Evolutionary conservation across 2,888 invertebrate species (phyloP).

Genomic region (Oscheius sp.): DNA sequence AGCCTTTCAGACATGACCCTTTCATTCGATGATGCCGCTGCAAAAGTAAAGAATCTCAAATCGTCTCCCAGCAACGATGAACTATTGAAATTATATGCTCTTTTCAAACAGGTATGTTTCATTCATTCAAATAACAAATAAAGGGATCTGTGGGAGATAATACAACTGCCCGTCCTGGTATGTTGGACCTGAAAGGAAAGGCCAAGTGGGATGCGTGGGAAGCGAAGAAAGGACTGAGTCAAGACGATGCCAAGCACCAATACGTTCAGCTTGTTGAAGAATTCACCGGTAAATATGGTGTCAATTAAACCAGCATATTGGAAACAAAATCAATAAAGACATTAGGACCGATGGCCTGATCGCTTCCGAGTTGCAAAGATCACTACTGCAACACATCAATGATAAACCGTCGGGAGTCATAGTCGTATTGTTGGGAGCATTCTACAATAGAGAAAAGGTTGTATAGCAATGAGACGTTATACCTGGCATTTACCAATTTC

Average conservation of each 20-base stretch:
- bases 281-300: conserved; percentile 55
- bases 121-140: background rate
- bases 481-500: background rate
- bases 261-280: conserved; percentile 76
- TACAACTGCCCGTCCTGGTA: conserved; percentile 77
- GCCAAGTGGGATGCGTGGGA: conserved; percentile 96
- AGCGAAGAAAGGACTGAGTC: conserved; percentile 77
- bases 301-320: conserved; percentile 9
- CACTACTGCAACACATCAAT: background rate
- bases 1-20: conserved; percentile 4
- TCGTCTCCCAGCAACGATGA: conserved; percentile 84
- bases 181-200: conserved; percentile 91
- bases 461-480: background rate
- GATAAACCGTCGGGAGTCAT: background rate
- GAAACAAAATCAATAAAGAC: background rate
- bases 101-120: conserved; percentile 61
- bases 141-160: conserved; percentile 67
- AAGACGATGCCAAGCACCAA: conserved; percentile 83
- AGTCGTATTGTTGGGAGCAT: background rate
- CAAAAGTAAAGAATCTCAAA: conserved; percentile 72
- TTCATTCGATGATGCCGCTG: conserved; percentile 60
- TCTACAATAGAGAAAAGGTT: background rate
- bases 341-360: background rate
- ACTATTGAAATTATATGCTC: conserved; percentile 66
- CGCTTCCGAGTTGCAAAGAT: background rate